phyloP scores from a whole-genome alignment of 2,797 vertebrate species.

The Diglossa cyanea region DNA sequence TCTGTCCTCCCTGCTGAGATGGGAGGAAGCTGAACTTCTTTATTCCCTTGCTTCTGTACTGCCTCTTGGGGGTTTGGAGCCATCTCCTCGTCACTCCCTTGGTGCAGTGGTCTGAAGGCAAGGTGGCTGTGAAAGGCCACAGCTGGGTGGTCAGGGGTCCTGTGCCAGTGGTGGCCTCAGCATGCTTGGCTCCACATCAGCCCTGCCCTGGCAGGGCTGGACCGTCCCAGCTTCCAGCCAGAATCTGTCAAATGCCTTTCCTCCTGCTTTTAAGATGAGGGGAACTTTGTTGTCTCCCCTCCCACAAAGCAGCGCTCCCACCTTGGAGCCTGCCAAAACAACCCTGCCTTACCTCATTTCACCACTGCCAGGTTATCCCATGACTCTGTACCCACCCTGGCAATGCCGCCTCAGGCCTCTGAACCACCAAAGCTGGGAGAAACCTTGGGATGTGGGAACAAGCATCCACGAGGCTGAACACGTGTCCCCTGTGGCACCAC shows the following conservation, averaged over 20 bases:
- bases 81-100: neutral
- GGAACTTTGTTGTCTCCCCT: neutral
- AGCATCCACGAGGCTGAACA: neutral
- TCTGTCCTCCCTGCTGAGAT: neutral
- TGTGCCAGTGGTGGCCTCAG: accelerated
- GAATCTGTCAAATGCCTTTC: neutral
- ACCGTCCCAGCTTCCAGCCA: neutral
- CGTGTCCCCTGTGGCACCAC: accelerated
- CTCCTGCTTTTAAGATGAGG: neutral
- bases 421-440: neutral
- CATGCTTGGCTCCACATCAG: accelerated
- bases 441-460: accelerated
- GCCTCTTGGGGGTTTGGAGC: neutral
- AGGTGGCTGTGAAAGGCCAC: neutral
- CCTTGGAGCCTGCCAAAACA: neutral
- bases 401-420: neutral
- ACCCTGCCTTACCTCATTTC: neutral
- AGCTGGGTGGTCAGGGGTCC: neutral
- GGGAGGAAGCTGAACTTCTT: neutral
- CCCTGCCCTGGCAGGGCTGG: neutral
- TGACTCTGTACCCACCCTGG: accelerated
- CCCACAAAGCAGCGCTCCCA: accelerated
- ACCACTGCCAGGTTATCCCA: neutral
- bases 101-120: neutral
- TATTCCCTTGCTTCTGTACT: neutral